These are phyloP conservation scores for Oreonectes daqikongensis DNA, from an alignment of 2,797 vertebrate genomes.

Conservation along the genomic window DNA sequence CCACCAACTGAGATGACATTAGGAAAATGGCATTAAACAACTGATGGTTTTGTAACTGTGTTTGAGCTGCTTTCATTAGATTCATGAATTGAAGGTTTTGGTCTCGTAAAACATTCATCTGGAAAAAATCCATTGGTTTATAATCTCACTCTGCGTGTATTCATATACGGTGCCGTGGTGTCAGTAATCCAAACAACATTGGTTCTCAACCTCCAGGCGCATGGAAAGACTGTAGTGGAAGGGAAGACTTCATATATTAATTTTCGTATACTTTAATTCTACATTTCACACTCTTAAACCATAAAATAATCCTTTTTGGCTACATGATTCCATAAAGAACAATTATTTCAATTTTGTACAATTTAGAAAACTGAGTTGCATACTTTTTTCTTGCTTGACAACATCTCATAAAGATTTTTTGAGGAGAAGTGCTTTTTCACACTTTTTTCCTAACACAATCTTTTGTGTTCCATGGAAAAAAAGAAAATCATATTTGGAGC, in stretches of 20 bases:
- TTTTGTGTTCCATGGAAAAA: neutral
- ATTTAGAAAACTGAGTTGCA: no score
- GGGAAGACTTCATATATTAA: no score
- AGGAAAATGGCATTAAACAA: constrained; percentile 23
- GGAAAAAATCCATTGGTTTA: neutral
- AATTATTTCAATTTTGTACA: no score
- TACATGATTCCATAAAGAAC: no score
- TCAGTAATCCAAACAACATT: neutral
- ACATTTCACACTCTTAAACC: no score
- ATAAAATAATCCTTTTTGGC: no score
- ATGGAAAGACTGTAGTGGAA: no score
- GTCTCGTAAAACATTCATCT: neutral
- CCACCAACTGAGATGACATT: constrained; percentile 36
- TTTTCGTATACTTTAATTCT: no score
- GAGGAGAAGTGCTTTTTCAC: no score
- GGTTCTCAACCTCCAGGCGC: neutral
- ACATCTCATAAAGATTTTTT: no score
- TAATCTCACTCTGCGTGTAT: neutral
- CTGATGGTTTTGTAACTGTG: constrained; percentile 11
- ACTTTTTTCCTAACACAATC: neutral
- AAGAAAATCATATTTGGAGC: constrained; percentile 3
- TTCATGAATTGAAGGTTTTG: constrained; percentile 30
- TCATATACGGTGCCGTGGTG: neutral
- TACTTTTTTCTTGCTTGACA: no score
- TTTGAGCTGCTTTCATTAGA: constrained; percentile 15